These are phyloP conservation scores for Aegotheles bennettii DNA, from an alignment of 2,113 vertebrate genomes.

Conservation along the genomic window DNA sequence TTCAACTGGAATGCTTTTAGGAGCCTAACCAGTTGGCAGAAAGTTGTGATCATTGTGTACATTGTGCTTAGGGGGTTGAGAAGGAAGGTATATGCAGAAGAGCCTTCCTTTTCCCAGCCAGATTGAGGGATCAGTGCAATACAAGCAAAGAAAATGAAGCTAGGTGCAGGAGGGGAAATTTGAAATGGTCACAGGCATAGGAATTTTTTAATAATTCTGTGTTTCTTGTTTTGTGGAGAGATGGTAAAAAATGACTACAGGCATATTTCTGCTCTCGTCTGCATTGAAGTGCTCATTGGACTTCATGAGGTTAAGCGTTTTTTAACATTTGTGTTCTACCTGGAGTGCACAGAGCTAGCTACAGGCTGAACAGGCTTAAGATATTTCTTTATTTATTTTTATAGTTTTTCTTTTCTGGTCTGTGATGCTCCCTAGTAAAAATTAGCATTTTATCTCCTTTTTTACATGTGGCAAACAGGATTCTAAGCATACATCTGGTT, in stretches of 20 bases:
- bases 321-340: background rate
- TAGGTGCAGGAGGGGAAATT: background rate
- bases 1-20: background rate
- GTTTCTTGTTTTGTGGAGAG: background rate
- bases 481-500: background rate
- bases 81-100: background rate
- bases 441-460: background rate
- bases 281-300: accelerated
- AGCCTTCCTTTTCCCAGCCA: background rate
- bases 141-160: background rate
- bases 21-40: background rate
- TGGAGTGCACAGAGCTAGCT: background rate
- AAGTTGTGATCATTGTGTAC: background rate
- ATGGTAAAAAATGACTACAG: background rate
- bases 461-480: background rate
- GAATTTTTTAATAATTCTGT: background rate
- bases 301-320: background rate
- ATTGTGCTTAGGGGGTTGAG: accelerated
- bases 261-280: background rate
- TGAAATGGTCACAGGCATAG: background rate
- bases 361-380: background rate
- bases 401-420: background rate
- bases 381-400: background rate
- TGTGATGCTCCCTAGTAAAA: background rate
- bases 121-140: background rate